Conservation (phyloP, 2,888 invertebrate species). For the Cheilosia impressa region DNA sequence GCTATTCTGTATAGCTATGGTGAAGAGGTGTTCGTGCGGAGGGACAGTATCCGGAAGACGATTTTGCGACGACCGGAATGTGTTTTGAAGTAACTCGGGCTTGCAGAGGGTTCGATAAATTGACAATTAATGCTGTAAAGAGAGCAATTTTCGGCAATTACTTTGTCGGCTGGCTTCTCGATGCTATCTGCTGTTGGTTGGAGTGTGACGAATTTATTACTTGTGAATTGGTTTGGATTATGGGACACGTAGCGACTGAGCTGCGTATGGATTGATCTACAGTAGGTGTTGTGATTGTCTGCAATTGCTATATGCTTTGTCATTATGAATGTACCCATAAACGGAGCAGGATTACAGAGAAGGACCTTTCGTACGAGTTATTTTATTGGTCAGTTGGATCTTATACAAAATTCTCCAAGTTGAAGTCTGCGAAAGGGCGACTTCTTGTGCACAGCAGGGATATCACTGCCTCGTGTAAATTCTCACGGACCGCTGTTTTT, state of each 20-base stretch:
- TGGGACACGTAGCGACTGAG: neutral
- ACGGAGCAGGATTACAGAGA: too few species aligned
- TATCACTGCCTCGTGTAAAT: too few species aligned
- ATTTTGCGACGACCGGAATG: slow-evolving; percentile 24
- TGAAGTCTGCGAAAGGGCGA: too few species aligned
- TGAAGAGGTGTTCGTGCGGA: neutral
- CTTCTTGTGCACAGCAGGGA: too few species aligned
- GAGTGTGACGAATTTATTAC: slow-evolving; percentile 16
- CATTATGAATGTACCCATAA: too few species aligned
- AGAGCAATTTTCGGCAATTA: slow-evolving; percentile 40
- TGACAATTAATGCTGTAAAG: slow-evolving; percentile 59
- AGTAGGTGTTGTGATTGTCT: too few species aligned
- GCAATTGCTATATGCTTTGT: too few species aligned
- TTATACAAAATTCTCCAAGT: too few species aligned
- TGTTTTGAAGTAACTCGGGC: slow-evolving; percentile 19
- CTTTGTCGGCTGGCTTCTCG: slow-evolving; percentile 27
- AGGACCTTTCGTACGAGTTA: too few species aligned
- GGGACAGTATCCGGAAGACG: neutral
- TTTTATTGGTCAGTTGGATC: too few species aligned
- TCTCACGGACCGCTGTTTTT: too few species aligned
- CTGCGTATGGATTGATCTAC: too few species aligned
- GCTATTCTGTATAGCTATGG: slow-evolving; percentile 32
- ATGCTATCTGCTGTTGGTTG: slow-evolving; percentile 28
- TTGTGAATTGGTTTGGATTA: neutral
- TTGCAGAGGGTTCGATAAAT: slow-evolving; percentile 45